Percentiles rank a stretch among this genome's conserved stretches.
These are phyloP conservation scores for Emydocephalus ijimae DNA, from an alignment of 2,113 vertebrate genomes.

Conservation along the genomic window DNA sequence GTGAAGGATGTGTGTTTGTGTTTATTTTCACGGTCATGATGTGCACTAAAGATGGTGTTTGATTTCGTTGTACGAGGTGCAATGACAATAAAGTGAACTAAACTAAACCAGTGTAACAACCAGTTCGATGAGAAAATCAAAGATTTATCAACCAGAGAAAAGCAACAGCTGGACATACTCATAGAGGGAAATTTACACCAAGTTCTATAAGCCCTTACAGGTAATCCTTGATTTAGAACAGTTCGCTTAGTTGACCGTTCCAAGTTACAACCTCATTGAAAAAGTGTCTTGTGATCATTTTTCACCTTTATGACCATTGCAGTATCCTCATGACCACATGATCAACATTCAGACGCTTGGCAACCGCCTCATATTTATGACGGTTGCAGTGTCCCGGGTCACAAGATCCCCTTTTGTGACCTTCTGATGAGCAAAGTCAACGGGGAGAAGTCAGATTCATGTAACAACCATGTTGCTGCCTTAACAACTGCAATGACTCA, in stretches of 20 bases:
- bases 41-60: too few relatives aligned
- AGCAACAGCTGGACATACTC: not conserved
- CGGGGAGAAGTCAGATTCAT: not conserved
- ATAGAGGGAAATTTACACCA: not conserved
- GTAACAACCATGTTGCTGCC: not conserved
- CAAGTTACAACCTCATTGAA: not conserved
- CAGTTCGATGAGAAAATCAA: not conserved
- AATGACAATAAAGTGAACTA: too few relatives aligned
- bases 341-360: not conserved
- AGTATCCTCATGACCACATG: not conserved
- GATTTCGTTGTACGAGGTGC: too few relatives aligned
- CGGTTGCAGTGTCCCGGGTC: not conserved
- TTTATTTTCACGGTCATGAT: too few relatives aligned
- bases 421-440: not conserved
- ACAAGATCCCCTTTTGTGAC: not conserved
- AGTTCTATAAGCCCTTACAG: not conserved
- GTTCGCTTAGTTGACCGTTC: not conserved
- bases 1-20: too few relatives aligned
- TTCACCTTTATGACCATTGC: not conserved
- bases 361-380: not conserved
- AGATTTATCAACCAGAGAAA: not conserved
- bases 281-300: not conserved
- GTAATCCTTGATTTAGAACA: not conserved
- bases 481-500: not conserved
- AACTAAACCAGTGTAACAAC: too few relatives aligned